phyloP scores from a whole-genome alignment of 2,888 invertebrate species.

The Rhamphomyia laevipes region DNA sequence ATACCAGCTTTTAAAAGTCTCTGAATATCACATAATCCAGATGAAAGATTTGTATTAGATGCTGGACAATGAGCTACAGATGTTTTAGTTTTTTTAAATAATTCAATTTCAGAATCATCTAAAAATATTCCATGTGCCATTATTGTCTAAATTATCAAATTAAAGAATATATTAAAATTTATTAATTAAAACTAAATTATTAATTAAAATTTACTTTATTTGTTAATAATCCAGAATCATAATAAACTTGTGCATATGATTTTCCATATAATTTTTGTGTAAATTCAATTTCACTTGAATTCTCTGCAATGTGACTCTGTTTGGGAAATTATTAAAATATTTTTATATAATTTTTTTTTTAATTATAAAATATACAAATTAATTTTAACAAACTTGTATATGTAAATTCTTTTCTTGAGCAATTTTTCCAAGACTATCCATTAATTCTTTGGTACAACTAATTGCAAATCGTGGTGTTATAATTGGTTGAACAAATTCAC shows the following conservation, averaged over 20 bases:
- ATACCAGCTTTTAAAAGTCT: slow-evolving; percentile 50
- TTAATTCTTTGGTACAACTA: slow-evolving; percentile 59
- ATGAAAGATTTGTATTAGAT: slow-evolving; percentile 69
- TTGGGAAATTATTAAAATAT: slow-evolving; percentile 23
- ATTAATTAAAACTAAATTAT: not conserved
- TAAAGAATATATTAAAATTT: slow-evolving; percentile 8
- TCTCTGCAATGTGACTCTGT: slow-evolving; percentile 81
- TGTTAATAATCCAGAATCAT: slow-evolving; percentile 58
- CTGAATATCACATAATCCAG: slow-evolving; percentile 69
- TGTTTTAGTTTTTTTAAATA: slow-evolving; percentile 49
- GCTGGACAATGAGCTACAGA: slow-evolving; percentile 78
- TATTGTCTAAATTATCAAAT: slow-evolving; percentile 45
- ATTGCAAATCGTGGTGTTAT: slow-evolving; percentile 80
- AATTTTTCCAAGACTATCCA: slow-evolving; percentile 54
- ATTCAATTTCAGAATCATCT: slow-evolving; percentile 52
- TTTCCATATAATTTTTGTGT: slow-evolving; percentile 46
- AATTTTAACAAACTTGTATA: slow-evolving; percentile 52
- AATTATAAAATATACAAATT: not conserved
- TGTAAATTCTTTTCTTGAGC: slow-evolving; percentile 54
- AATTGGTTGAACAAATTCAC: slow-evolving; percentile 57
- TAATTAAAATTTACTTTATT: slow-evolving; percentile 46
- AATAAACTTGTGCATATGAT: slow-evolving; percentile 66
- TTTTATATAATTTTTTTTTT: not conserved
- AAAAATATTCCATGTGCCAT: slow-evolving; percentile 78
- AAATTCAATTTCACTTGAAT: slow-evolving; percentile 54